A percentile compares a stretch with the other conserved stretches of the same genome.
phyloP scores from a whole-genome alignment of 2,113 vertebrate species.

The Brachypteracias leptosomus region DNA sequence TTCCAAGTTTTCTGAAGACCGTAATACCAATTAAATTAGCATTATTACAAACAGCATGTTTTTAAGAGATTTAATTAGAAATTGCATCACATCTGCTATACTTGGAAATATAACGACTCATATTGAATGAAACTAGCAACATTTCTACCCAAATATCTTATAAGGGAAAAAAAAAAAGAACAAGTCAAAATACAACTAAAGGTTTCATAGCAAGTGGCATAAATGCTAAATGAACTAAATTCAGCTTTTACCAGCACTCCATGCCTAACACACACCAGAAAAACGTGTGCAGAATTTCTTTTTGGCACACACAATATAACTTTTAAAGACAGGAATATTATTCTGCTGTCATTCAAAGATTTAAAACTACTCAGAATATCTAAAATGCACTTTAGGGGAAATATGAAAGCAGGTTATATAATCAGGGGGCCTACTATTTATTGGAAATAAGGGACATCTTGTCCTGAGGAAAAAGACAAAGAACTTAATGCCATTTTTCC shows the following conservation, averaged over 20 bases:
- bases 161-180: neutral
- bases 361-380: neutral
- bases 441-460: neutral
- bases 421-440: neutral
- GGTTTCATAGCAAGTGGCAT: neutral
- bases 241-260: neutral
- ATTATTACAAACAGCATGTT: neutral
- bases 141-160: neutral
- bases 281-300: neutral
- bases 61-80: constrained; percentile 24
- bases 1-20: neutral
- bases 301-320: neutral
- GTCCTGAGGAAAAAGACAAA: neutral
- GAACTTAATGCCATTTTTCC: neutral
- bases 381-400: constrained; percentile 14
- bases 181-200: neutral
- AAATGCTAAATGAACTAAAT: constrained; percentile 5
- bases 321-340: neutral
- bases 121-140: neutral
- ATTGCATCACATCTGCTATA: neutral
- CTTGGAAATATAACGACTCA: neutral
- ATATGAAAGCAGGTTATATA: constrained; percentile 14
- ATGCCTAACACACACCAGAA: neutral
- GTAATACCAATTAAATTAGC: neutral
- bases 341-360: neutral